Evolutionary conservation across 2,113 vertebrate species (phyloP).

Genomic region (Callocephalon fimbriatum): DNA sequence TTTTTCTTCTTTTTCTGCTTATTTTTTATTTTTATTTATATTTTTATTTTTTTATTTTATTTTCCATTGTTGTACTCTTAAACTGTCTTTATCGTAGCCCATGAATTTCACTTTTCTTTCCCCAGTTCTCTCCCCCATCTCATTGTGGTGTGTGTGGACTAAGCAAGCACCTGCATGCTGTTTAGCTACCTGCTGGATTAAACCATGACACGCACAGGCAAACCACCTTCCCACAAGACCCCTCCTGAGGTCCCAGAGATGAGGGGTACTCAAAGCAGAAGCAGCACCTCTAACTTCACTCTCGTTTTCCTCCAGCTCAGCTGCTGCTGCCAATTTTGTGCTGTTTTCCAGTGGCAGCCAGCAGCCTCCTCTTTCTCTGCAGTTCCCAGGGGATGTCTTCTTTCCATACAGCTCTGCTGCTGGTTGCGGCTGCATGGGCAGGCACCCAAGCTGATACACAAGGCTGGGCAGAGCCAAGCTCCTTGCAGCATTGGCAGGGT

Average conservation of each 20-base stretch:
- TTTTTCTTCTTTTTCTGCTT: background rate
- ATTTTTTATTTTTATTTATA: background rate
- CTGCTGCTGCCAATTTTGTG: background rate
- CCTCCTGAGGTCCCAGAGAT: background rate
- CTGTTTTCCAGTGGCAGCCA: background rate
- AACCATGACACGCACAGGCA: fast-evolving
- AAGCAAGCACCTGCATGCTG: background rate
- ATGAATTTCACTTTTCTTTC: background rate
- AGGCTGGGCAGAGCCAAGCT: background rate
- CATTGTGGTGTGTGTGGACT: background rate
- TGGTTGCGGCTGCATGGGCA: background rate
- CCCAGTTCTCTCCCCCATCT: background rate
- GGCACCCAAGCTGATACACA: background rate
- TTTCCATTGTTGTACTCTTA: background rate
- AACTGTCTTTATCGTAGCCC: background rate
- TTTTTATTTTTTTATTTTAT: too few species aligned
- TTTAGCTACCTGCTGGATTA: background rate
- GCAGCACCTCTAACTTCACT: fast-evolving
- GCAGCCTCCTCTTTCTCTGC: background rate
- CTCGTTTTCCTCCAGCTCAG: background rate
- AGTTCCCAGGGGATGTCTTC: background rate
- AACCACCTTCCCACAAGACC: fast-evolving
- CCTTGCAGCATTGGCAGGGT: background rate
- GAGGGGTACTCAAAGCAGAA: background rate
- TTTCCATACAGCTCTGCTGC: background rate